Evolutionary conservation across 2,888 invertebrate species (phyloP).

Genomic region (Liodrosophila aerea): DNA sequence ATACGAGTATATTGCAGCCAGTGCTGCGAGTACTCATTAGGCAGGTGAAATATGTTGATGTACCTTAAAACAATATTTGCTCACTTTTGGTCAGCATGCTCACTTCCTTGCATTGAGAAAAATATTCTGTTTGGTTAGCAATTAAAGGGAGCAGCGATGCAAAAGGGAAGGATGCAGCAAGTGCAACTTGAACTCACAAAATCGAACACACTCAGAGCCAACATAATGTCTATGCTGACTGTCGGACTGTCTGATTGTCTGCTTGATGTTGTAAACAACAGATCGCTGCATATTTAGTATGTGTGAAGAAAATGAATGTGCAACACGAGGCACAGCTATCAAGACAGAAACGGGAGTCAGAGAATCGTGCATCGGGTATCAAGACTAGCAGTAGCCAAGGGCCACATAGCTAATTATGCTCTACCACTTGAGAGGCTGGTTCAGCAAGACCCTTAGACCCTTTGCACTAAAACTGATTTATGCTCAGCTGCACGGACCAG

Average conservation of each 20-base stretch:
- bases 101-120: slow-evolving; percentile 26
- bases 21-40: slow-evolving; percentile 46
- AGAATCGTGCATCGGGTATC: slow-evolving; percentile 8
- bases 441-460: slow-evolving; percentile 65
- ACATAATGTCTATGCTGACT: slow-evolving; percentile 30
- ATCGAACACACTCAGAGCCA: slow-evolving; percentile 1
- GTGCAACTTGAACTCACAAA: slow-evolving; percentile 16
- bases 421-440: slow-evolving; percentile 48
- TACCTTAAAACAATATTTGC: slow-evolving; percentile 73
- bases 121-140: slow-evolving; percentile 68
- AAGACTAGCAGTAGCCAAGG: slow-evolving; percentile 62
- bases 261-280: slow-evolving; percentile 70
- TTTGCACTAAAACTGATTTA: slow-evolving; percentile 67
- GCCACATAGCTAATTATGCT: slow-evolving; percentile 60
- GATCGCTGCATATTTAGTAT: slow-evolving; percentile 73
- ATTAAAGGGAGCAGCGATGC: slow-evolving; percentile 45
- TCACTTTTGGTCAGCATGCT: slow-evolving; percentile 36
- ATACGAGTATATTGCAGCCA: slow-evolving; percentile 7
- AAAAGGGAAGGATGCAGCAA: slow-evolving; percentile 22
- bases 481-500: slow-evolving; percentile 52
- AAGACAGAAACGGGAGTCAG: neutral
- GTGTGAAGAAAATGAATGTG: slow-evolving; percentile 75
- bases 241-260: slow-evolving; percentile 2
- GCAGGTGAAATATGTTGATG: slow-evolving; percentile 68
- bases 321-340: slow-evolving; percentile 26